Evolutionary conservation across 1,140 invertebrate genomes (phyloP).

Genomic region (Danaus plexippus): DNA sequence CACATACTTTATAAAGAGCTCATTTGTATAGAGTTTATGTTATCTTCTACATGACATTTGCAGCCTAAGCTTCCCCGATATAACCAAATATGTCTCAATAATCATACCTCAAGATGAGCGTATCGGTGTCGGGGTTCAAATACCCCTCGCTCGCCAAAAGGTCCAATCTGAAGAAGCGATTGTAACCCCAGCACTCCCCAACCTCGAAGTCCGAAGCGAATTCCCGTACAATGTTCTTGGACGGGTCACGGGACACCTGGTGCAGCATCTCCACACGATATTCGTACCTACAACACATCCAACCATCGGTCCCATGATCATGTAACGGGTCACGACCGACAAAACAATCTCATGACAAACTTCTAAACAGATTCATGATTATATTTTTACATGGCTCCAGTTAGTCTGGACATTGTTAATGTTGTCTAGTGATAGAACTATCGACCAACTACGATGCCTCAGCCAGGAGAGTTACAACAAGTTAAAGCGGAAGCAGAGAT

Average conservation of each 20-base stretch:
- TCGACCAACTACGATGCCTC: constrained; percentile 18
- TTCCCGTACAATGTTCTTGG: constrained; percentile 91
- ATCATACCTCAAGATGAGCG: constrained; percentile 79
- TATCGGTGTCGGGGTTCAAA: constrained; percentile 81
- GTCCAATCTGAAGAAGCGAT: constrained; percentile 93
- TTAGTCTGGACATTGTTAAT: too few species aligned
- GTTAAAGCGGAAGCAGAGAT: constrained; percentile 22
- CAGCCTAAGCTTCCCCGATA: too few species aligned
- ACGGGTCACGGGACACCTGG: constrained; percentile 86
- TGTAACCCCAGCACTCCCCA: constrained; percentile 98
- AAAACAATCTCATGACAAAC: background rate
- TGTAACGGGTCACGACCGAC: background rate
- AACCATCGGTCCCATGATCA: background rate
- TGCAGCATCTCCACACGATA: constrained; percentile 97
- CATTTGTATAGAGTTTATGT: too few species aligned
- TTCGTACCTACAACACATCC: constrained; percentile 79
- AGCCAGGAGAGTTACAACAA: constrained; percentile 21
- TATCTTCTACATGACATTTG: too few species aligned
- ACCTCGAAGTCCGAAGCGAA: constrained; percentile 97
- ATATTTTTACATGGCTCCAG: too few species aligned
- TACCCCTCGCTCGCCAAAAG: constrained; percentile 92
- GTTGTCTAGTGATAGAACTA: constrained; percentile 12
- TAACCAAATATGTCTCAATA: background rate
- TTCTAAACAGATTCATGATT: too few species aligned
- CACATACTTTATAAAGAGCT: too few species aligned